Base-by-base conservation (phyloP, 2,797 vertebrate species). In the Peromyscus aztecus region DNA sequence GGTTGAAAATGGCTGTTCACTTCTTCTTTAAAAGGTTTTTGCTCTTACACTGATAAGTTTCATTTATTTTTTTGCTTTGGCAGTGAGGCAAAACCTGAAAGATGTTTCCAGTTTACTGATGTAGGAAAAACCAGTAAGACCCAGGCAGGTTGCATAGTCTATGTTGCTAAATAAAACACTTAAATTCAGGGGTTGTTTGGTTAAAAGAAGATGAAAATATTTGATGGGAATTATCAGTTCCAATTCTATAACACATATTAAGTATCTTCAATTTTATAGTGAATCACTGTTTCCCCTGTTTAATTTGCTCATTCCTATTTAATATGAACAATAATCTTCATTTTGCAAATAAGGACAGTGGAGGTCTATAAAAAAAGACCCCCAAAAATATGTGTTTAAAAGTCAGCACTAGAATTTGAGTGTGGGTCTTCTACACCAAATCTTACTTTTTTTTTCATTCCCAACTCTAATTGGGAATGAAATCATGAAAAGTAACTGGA, bases 21-120 rank as follows among this genome's bases (percentile, higher is more conserved):
- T 81, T 63, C 31, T 57, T 90, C 37, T 57, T 90, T 31, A 63
- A 95, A 61, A 37, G 34, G 37, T n/a, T 65, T 87, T 96, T 89
- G 3, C 8, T 69, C 52, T 85, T 77, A 65, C 11, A 73, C 46
- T 76, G 19, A 37, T 82, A 93, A 21, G 57, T 96, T 81, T 40
- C 16, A 82, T 94, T 85, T 91, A 86, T 86, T 94, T 76, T 2
- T 69, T 65, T 95, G 12, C 6, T 67, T 91, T 93, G 29, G 10
- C 31, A 77, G 31, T 71, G 63, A 93, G 92, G 55, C 34, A 86
- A 90, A 91, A 37, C 23, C 24, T 52, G 19, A 82, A 89, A 94
- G 46, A 73, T 1, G 3, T 91, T 90, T 94, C 24, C 40, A 61
- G 9, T 83, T 67, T 77, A 46, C 29, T 73, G 34, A 46, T 34